phyloP scores from a whole-genome alignment of 92 coral and sea anemone genomes.

The Epizoanthus stellaris region DNA sequence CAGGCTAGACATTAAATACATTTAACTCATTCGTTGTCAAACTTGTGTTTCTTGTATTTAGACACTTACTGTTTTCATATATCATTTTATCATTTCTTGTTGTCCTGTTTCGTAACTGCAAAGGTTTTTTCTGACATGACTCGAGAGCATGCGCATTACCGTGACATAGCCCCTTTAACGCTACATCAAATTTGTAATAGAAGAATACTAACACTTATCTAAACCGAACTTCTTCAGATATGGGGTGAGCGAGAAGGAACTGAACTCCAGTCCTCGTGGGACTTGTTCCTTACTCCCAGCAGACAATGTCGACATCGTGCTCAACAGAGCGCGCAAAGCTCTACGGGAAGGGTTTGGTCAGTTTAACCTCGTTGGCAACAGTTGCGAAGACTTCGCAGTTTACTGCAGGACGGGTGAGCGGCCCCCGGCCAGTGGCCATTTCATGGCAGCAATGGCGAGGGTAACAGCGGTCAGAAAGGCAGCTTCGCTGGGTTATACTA shows the following conservation, averaged over 20 bases:
- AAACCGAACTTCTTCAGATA: conserved; percentile 47
- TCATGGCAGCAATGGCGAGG: conserved; percentile 84
- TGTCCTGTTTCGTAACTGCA: too few species aligned
- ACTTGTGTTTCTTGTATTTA: too few species aligned
- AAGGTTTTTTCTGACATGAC: too few species aligned
- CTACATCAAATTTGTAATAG: neutral
- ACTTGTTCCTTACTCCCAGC: conserved; percentile 77
- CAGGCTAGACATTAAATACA: too few species aligned
- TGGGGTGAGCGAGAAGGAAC: conserved; percentile 61
- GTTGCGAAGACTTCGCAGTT: conserved; percentile 95
- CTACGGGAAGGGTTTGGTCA: conserved; percentile 89
- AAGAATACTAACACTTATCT: neutral
- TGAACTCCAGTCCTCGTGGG: conserved; percentile 71
- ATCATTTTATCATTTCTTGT: too few species aligned
- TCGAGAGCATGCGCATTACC: too few species aligned
- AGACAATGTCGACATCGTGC: conserved; percentile 69
- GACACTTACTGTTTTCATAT: too few species aligned
- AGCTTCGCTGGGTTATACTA: conserved; percentile 83
- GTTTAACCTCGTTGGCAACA: conserved; percentile 91
- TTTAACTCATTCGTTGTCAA: too few species aligned
- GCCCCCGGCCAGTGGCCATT: conserved; percentile 86
- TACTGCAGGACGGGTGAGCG: conserved; percentile 96
- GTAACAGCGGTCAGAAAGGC: conserved; percentile 91
- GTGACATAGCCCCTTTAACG: too few species aligned
- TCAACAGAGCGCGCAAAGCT: conserved; percentile 72